phyloP scores from a whole-genome alignment of 2,797 vertebrate species.

The Pampus argenteus region DNA sequence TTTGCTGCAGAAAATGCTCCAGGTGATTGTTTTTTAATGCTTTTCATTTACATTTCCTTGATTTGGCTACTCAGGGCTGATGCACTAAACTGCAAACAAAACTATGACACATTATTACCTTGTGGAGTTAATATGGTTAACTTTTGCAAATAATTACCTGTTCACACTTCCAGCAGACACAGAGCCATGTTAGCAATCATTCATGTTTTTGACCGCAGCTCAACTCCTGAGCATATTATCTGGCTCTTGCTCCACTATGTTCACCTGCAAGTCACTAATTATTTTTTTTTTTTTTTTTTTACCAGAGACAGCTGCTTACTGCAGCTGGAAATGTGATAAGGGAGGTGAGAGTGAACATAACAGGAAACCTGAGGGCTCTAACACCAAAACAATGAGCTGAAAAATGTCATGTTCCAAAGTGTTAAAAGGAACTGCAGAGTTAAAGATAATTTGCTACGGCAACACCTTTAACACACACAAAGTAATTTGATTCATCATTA shows the following conservation, averaged over 20 bases:
- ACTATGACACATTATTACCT: not conserved
- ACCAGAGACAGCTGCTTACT: constrained; percentile 20
- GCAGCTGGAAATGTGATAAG: constrained; percentile 26
- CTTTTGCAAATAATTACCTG: not conserved
- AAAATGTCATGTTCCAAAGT: not conserved
- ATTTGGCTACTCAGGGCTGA: too few species aligned
- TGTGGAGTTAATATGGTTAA: not conserved
- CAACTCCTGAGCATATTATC: too few species aligned
- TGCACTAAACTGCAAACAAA: not conserved
- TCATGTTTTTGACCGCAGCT: not conserved
- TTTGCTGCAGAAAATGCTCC: not conserved
- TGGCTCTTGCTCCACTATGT: not conserved
- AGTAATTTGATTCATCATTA: not conserved
- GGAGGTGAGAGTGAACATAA: constrained; percentile 8
- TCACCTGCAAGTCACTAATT: not conserved
- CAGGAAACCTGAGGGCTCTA: not conserved
- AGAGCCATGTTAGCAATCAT: not conserved
- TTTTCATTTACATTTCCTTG: not conserved
- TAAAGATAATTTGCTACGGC: not conserved
- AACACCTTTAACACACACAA: not conserved
- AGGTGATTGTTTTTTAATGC: not conserved
- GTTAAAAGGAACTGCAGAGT: not conserved
- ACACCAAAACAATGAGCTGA: constrained; percentile 22
- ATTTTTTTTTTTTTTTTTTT: too few species aligned
- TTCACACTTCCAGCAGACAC: too few species aligned